Conservation (phyloP, 1,140 invertebrate species). For the Anoplolepis gracilipes region DNA sequence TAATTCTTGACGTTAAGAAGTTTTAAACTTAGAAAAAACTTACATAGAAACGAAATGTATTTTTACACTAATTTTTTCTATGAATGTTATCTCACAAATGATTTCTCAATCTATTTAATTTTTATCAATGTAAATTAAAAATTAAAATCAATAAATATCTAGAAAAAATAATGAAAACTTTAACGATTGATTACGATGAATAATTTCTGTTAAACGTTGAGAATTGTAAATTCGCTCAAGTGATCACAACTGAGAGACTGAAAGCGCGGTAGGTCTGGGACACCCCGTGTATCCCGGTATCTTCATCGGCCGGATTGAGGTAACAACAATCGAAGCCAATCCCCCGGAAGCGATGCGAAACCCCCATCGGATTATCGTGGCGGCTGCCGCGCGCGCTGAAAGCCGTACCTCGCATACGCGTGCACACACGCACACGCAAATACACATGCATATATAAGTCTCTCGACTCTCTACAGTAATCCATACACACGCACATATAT, state of each 20-base stretch:
- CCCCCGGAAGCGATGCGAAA: slow-evolving; percentile 81
- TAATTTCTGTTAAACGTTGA: background rate
- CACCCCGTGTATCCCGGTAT: slow-evolving; percentile 71
- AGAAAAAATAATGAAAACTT: background rate
- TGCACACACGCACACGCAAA: background rate
- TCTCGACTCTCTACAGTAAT: slow-evolving; percentile 78
- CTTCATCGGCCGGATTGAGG: slow-evolving; percentile 75
- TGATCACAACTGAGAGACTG: slow-evolving; percentile 32
- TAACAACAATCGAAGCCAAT: slow-evolving; percentile 76
- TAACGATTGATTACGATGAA: background rate
- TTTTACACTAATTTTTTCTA: background rate
- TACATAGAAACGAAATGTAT: background rate
- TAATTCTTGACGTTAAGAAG: background rate
- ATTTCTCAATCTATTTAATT: background rate
- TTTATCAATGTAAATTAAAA: background rate
- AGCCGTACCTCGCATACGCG: slow-evolving; percentile 71
- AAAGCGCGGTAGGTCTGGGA: slow-evolving; percentile 54
- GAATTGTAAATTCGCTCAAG: slow-evolving; percentile 8
- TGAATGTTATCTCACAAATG: background rate
- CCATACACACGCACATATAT: slow-evolving; percentile 70
- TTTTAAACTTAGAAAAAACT: too few species aligned
- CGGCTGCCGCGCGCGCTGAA: slow-evolving; percentile 75
- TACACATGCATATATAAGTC: slow-evolving; percentile 26
- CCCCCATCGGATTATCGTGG: slow-evolving; percentile 82
- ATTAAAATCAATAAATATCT: background rate